Conservation (phyloP, 2,113 vertebrate genomes). For the Anguilla rostrata region DNA sequence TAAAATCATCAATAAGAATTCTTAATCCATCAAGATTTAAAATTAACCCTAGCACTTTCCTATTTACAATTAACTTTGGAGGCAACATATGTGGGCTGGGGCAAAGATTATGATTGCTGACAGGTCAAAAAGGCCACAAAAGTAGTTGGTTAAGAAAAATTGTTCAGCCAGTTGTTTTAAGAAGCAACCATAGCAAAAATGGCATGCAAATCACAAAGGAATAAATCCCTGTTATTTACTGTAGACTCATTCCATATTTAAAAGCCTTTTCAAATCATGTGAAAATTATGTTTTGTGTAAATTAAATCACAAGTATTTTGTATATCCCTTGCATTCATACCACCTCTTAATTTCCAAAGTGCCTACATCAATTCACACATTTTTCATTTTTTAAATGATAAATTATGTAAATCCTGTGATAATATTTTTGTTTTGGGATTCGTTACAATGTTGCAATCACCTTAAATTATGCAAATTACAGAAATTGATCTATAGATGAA, state of each 20-base stretch:
- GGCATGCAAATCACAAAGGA: constrained; percentile 1
- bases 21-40: neutral
- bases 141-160: neutral
- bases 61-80: too few species aligned
- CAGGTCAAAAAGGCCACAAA: neutral
- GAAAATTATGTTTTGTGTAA: neutral
- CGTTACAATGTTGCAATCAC: neutral
- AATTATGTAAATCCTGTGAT: neutral
- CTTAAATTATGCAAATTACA: neutral
- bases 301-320: too few species aligned
- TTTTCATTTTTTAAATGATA: neutral
- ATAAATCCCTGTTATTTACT: neutral
- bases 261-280: neutral
- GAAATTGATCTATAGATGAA: neutral
- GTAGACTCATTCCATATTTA: neutral
- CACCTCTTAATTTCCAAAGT: neutral
- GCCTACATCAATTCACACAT: neutral
- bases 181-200: neutral
- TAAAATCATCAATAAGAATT: neutral
- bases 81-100: neutral
- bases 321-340: neutral
- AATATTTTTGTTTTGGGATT: neutral
- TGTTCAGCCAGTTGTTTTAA: neutral
- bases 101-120: neutral
- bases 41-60: neutral